Base-by-base conservation (phyloP, 2,888 invertebrate species). In the Drosophila borealis region DNA sequence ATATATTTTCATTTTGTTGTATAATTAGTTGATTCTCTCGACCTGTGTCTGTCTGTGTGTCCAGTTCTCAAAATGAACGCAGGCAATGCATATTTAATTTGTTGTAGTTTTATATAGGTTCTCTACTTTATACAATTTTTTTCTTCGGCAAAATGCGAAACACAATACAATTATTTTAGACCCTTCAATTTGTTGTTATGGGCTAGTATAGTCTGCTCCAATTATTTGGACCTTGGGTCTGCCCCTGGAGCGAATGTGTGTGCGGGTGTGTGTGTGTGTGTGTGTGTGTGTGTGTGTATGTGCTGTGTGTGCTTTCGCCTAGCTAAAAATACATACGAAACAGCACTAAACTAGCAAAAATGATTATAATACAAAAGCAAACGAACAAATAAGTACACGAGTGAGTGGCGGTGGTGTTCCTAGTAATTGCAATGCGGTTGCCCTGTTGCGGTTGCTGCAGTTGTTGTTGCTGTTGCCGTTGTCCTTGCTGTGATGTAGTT, bases 291-390 rank as follows among this genome's bases (percentile, higher is more conserved):
- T 34, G 49, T 36, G 14, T 37, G 14, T 51, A 46, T 64, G 33
- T 61, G 54, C 50, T 51, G 51, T 64, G 33, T 61, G 54, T 54
- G 49, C 25, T 64, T 54, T 48, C 63, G 65, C 59, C 65, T 70
- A 65, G 71, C 81, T 79, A 84, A 82, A 81, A 89, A 68, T 88
- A 84, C 88, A 89, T 88, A 77, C 84, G 88, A 84, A 83, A 83
- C 89, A 83, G 81, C 72, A 83, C 83, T 78, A 84, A 84, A 70
- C 89, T 89, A 87, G 87, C 89, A 83, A 83, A 89, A 78, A 81
- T 87, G 63, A 84, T 89, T 89, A 90, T 90, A 79, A 91, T 90
- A 90, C 90, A 90, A 90, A 90, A 90, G 87, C 83, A 90, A 86
- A 80, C 88, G 68, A 89, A 90, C 85, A 90, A 80, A 88, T 90